phyloP scores from a whole-genome alignment of 2,888 invertebrate genomes.

The Galerucella pusilla region DNA sequence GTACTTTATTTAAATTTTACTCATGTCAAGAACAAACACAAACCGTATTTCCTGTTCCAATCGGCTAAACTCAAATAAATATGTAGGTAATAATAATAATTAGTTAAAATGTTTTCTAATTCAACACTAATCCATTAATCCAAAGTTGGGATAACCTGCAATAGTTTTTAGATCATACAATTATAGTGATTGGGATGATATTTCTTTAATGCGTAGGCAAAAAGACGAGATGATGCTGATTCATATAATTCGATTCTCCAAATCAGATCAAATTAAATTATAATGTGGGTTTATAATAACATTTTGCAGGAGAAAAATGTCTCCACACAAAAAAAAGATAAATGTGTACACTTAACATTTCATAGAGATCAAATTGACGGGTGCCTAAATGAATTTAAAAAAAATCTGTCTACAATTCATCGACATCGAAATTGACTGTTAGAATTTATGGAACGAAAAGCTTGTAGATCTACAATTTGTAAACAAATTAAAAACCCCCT shows the following conservation, averaged over 20 bases:
- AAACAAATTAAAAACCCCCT: too few species aligned
- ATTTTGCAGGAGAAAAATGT: too few species aligned
- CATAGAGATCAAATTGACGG: too few species aligned
- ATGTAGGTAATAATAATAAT: background rate
- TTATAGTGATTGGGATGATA: background rate
- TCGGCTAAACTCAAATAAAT: background rate
- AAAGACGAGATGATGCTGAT: background rate
- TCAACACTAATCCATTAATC: background rate
- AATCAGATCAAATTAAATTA: background rate
- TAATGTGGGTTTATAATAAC: background rate
- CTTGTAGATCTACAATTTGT: too few species aligned
- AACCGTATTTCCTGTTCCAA: slow-evolving; percentile 31
- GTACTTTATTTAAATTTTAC: slow-evolving; percentile 32
- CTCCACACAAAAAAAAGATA: too few species aligned
- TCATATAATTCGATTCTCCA: background rate
- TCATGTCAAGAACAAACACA: slow-evolving; percentile 19
- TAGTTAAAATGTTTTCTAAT: background rate
- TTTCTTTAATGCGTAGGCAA: background rate
- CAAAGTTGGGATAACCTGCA: background rate
- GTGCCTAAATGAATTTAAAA: too few species aligned
- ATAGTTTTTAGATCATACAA: background rate
- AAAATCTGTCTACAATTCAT: too few species aligned
- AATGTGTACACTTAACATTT: too few species aligned
- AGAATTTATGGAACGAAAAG: too few species aligned
- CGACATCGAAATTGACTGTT: too few species aligned